These are phyloP conservation scores for Diadophis punctatus DNA, from an alignment of 2,113 vertebrate genomes.

Conservation along the genomic window DNA sequence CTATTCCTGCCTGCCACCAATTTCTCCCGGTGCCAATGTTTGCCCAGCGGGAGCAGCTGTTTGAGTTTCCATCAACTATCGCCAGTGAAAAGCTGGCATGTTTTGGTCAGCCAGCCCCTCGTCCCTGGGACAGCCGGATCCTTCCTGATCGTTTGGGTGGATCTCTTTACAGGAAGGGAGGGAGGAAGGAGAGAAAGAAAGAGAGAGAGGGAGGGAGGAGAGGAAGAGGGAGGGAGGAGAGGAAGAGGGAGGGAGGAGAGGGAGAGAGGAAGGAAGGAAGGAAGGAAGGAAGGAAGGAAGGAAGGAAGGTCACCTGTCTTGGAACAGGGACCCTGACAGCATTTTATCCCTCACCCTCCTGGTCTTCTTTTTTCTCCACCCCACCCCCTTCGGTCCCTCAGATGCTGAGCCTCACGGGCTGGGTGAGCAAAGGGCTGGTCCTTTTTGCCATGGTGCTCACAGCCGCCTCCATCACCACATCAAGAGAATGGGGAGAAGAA, in stretches of 20 bases:
- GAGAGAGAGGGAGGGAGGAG: too few relatives aligned
- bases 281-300: too few relatives aligned
- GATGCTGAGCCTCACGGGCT: constrained; percentile 27
- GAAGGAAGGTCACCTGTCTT: background rate
- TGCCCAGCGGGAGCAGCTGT: background rate
- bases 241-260: too few relatives aligned
- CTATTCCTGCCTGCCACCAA: background rate
- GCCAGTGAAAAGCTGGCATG: too few relatives aligned
- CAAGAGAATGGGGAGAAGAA: constrained; percentile 34
- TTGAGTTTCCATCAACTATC: background rate
- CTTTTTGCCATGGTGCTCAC: background rate
- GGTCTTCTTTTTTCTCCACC: background rate
- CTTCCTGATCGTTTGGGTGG: background rate
- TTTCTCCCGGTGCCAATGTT: background rate
- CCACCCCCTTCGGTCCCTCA: background rate
- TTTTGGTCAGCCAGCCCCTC: background rate
- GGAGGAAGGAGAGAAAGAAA: background rate
- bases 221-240: too few relatives aligned
- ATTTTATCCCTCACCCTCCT: background rate
- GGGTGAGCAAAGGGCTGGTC: constrained; percentile 20
- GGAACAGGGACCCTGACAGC: background rate
- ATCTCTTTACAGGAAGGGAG: background rate
- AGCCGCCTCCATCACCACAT: constrained; percentile 11
- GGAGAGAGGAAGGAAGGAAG: too few relatives aligned
- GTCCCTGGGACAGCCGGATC: background rate